phyloP scores from a whole-genome alignment of 2,113 vertebrate genomes.

The Antennarius striatus region DNA sequence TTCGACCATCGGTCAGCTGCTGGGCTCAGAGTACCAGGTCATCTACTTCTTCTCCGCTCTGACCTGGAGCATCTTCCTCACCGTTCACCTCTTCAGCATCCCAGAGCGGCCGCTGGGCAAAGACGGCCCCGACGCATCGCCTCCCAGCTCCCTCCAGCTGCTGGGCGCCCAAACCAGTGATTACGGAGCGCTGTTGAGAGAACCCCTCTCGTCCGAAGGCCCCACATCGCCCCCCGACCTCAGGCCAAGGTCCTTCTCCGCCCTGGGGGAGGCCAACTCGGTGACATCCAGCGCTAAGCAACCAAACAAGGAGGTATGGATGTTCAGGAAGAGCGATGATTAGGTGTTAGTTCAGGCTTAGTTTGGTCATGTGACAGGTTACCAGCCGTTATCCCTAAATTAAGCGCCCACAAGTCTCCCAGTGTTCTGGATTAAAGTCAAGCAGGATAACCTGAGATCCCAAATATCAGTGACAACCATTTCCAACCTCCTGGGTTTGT shows the following conservation, averaged over 20 bases:
- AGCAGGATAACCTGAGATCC: too few species aligned
- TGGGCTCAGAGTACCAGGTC: conserved; percentile 94
- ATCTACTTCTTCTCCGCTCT: conserved; percentile 91
- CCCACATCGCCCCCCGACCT: conserved; percentile 49
- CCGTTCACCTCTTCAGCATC: conserved; percentile 90
- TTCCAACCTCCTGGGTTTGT: too few species aligned
- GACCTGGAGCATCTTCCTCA: conserved; percentile 85
- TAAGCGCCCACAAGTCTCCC: too few species aligned
- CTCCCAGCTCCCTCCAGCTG: conserved; percentile 52
- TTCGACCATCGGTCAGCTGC: conserved; percentile 80
- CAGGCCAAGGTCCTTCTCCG: conserved; percentile 68
- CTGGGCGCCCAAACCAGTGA: conserved; percentile 62
- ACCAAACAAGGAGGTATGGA: conserved; percentile 76
- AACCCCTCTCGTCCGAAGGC: conserved; percentile 30
- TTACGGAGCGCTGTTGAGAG: conserved; percentile 82
- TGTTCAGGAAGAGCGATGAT: too few species aligned
- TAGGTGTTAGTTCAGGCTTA: too few species aligned
- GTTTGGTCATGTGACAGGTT: too few species aligned
- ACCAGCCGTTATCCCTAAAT: too few species aligned
- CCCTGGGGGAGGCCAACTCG: conserved; percentile 66
- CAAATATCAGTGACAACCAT: too few species aligned
- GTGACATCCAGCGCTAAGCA: conserved; percentile 75
- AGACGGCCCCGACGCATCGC: not conserved
- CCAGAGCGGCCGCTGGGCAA: conserved; percentile 85
- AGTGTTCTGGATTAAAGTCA: too few species aligned